Base-by-base conservation (phyloP, 1,140 invertebrate genomes). In the Parasteatoda tepidariorum region DNA sequence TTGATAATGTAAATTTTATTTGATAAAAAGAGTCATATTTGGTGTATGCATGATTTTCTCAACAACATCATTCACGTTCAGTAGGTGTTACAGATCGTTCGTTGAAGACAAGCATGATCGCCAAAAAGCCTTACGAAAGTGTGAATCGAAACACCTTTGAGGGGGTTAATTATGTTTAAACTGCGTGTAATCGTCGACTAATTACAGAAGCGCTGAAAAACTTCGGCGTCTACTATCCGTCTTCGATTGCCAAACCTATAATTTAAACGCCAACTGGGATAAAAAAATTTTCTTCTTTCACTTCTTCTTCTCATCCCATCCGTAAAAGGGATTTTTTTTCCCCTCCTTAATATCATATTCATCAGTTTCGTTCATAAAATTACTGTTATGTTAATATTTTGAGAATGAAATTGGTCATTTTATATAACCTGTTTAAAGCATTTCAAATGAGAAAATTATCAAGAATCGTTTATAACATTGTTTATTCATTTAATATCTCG, bases 121-220 rank as follows among this genome's bases (percentile, higher is more conserved):
- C 55, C 24, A 28, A 73, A 73, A 55, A 33, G 57, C 55, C 31
- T 28, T 38, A 33, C 54, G 55, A 67, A 82, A 82, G 78, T 82
- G 78, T 82, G 78, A 82, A 82, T 70, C 78, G 78, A 61, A 48
- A 82, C 78, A 82, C 78, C 78, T 82, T 62, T 33, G 24, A 82
- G 66, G 33, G 48, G 78, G 78, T 71, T 82, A 82, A 82, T 82
- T 82, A 82, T 82, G 78, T 82, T 82, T 82, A 82, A 82, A 82
- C 66, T 82, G 78, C 78, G 78, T 82, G 78, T 82, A 82, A 82
- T 82, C 78, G 71, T 82, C 67, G 78, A 82, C 78, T 82, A 70
- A 82, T 82, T 82, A 82, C 78, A 54, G 78, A 64, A 82, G 78
- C 67, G 78, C 78, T 82, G 78, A 82, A 82, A 82, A 82, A 82